phyloP scores from a whole-genome alignment of 2,113 vertebrate genomes.

The Lophotis ruficrista region DNA sequence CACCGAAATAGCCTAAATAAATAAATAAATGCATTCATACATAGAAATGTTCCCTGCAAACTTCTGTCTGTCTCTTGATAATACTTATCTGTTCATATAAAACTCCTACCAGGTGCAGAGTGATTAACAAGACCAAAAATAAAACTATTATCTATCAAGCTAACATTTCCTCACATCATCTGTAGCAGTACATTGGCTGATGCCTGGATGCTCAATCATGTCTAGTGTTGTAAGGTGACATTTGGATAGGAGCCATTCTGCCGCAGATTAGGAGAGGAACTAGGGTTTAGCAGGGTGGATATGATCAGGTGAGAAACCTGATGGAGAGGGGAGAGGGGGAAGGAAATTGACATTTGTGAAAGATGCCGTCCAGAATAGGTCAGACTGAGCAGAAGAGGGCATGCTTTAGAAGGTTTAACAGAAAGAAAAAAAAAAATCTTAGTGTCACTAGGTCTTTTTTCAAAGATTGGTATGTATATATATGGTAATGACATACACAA shows the following conservation, averaged over 20 bases:
- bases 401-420: background rate
- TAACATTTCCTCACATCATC: constrained; percentile 29
- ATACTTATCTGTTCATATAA: constrained; percentile 37
- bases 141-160: constrained; percentile 41
- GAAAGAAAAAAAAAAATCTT: background rate
- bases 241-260: background rate
- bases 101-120: constrained; percentile 35
- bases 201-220: background rate
- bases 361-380: background rate
- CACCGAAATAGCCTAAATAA: background rate
- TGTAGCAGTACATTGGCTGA: background rate
- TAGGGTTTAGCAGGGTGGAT: background rate
- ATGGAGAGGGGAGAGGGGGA: background rate
- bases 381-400: background rate
- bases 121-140: constrained; percentile 53
- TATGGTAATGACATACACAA: constrained; percentile 8
- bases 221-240: background rate
- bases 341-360: background rate
- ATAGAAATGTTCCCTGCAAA: background rate
- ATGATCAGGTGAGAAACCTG: background rate
- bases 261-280: background rate
- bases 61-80: constrained; percentile 35
- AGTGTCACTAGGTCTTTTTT: background rate
- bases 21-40: background rate
- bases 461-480: background rate